phyloP scores from a whole-genome alignment of 2,113 vertebrate genomes.

The Amphiprion ocellaris region DNA sequence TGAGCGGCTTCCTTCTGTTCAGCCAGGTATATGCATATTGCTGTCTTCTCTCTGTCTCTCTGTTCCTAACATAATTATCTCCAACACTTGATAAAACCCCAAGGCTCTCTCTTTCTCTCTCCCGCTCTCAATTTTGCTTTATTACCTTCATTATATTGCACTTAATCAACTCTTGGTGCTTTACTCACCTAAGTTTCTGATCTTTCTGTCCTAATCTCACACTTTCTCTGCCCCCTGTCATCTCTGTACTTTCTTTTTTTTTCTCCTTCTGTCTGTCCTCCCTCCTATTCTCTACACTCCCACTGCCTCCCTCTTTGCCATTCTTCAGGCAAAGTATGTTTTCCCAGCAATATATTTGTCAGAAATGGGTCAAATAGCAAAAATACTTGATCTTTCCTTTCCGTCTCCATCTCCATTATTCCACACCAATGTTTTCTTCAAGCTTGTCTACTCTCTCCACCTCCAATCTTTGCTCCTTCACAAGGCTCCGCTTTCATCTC shows the following conservation, averaged over 20 bases:
- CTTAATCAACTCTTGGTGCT: conserved; percentile 55
- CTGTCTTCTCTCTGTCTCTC: conserved; percentile 21
- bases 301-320: background rate
- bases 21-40: conserved; percentile 30
- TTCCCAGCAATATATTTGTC: conserved; percentile 3
- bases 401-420: conserved; percentile 7
- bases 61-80: conserved; percentile 63
- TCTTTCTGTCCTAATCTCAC: background rate
- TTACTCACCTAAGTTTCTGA: conserved; percentile 22
- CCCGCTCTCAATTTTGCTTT: conserved; percentile 49
- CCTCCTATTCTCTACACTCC: background rate
- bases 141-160: conserved; percentile 62
- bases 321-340: conserved; percentile 15
- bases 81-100: conserved; percentile 57
- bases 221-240: background rate
- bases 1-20: conserved; percentile 37
- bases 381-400: background rate
- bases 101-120: conserved; percentile 12
- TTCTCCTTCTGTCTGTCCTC: background rate
- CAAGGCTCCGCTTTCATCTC: conserved; percentile 44
- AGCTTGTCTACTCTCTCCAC: conserved; percentile 33
- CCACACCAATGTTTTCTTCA: conserved; percentile 19
- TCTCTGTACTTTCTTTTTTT: conserved; percentile 3
- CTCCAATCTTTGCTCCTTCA: conserved; percentile 16
- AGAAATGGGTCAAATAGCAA: conserved; percentile 41